Evolutionary conservation across 64 coral and sea anemone genomes (phyloP).

Genomic region (Montipora cactus): DNA sequence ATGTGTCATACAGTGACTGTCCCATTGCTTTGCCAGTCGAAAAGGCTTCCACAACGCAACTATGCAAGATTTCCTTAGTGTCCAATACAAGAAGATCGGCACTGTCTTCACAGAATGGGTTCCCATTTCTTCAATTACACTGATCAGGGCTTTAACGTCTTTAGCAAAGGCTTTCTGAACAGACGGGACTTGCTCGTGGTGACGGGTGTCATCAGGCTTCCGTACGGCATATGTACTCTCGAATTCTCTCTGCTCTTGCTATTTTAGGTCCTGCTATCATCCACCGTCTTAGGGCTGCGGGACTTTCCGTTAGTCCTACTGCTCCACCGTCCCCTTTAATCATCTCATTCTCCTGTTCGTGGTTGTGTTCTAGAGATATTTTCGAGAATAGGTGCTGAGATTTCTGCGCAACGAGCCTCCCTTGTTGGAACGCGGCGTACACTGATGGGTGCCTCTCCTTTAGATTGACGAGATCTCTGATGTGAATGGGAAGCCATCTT

Average conservation of each 20-base stretch:
- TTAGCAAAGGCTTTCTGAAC: conserved; percentile 1
- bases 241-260: not conserved
- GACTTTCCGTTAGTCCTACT: not conserved
- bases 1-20: conserved; percentile 31
- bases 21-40: not conserved
- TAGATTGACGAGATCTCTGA: not conserved
- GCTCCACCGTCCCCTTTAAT: conserved; percentile 5
- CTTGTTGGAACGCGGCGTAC: not conserved
- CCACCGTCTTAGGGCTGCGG: not conserved
- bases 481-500: not conserved
- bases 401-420: not conserved
- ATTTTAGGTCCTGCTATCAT: not conserved
- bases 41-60: conserved; percentile 3
- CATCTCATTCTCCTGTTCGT: conserved; percentile 1
- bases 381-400: not conserved
- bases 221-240: too few species aligned
- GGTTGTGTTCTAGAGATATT: not conserved
- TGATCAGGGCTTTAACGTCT: not conserved
- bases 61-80: conserved; percentile 40
- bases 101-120: not conserved
- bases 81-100: not conserved
- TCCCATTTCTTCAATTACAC: not conserved
- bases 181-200: not conserved
- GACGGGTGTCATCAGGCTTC: not conserved
- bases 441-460: not conserved